Base-by-base conservation (phyloP, 2,797 vertebrate species). In the Lemur catta region DNA sequence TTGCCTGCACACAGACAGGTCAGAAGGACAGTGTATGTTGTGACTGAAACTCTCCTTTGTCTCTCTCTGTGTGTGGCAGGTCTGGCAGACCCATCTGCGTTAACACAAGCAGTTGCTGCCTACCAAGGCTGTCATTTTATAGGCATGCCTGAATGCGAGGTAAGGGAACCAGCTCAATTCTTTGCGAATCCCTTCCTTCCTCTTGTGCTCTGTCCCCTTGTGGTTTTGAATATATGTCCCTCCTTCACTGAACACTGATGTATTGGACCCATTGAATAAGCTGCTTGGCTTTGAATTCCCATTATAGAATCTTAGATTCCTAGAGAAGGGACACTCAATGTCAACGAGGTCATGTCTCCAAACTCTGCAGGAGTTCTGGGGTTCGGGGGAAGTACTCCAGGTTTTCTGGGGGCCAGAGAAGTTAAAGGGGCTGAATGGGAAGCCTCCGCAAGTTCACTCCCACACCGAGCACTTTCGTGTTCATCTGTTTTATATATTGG, bases 101-200 rank as follows among this genome's bases (percentile, higher is more conserved):
- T 99, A 95, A 98, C 99, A 33, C 99, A 99, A 98, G 99, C 99
- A 33, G 99, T 99, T 84, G 99, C 99, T 46, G 98, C 99, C 91
- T 99, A 99, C 98, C 99, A 99, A 98, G 99, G 99, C 97, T 99
- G 99, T 97, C 99, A 99, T 98, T 99, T 99, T 88, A 99, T 99
- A 74, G 99, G 99, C 97, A 99, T 99, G 99, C 99, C 99, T 0
- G 99, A 99, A 97, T 99, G 99, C 97, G 99, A 99, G 99, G 99
- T 99, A 98, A 98, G 93, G 72, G 17, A 20, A 76, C 26, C 91
- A 20, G 46, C 48, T 38, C 57, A 6, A 11, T 26, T 61, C 41
- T 88, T 38, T 41, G 46, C 11, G 52, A 26, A 26, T 38, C 71
- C 6, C 26, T 43, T 75, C 57, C 38, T 52, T 95, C 59, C 24